Base-by-base conservation (phyloP, 2,888 invertebrate species). In the Eupeodes latifasciatus region DNA sequence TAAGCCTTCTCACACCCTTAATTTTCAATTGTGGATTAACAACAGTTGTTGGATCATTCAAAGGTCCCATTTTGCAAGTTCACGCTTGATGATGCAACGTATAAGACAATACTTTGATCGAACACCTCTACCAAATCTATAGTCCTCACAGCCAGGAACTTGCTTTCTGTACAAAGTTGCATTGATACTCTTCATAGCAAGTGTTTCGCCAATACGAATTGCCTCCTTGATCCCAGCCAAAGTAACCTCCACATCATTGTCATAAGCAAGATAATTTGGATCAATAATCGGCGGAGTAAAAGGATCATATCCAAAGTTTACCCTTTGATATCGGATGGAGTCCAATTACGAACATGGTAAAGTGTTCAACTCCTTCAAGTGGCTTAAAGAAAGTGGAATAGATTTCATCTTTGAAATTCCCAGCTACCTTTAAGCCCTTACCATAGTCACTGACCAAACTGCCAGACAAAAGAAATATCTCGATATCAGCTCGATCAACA, bases 241-340 rank as follows among this genome's bases (percentile, higher is more conserved):
- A 69, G 96, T 93, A 1, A 95, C 95, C n/a, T 94, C 94, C 0
- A 95, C 92, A 90, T 97, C 95, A 40, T 95, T 92, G 83, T 95
- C 95, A 91, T 97, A 95, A 0, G 95, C 94, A 84, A 98, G 95
- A 92, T 98, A 98, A 91, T 98, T 97, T 0, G 97, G 96, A 90
- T 97, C 95, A 90, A 98, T 95, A n/a, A 95, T 93, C 0, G 98
- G 98, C 90, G 96, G 95, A 51, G 96, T 95, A 62, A 96, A 95
- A 0, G 98, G 97, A 93, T 98, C 95, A n/a, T 10, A 98, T 93
- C 91, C 94, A 94, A 0, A 97, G 90, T 36, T 94, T 94, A 0
- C 97, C 97, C 34, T 94, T 94, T n/a, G 97, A 97, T 91, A 95
- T 95, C 0, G 97, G 97, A 91, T 96, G 95, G 69, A 96, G 94